Evolutionary conservation across 2,888 invertebrate species (phyloP).

Genomic region (Dromius quadrimaculatus): DNA sequence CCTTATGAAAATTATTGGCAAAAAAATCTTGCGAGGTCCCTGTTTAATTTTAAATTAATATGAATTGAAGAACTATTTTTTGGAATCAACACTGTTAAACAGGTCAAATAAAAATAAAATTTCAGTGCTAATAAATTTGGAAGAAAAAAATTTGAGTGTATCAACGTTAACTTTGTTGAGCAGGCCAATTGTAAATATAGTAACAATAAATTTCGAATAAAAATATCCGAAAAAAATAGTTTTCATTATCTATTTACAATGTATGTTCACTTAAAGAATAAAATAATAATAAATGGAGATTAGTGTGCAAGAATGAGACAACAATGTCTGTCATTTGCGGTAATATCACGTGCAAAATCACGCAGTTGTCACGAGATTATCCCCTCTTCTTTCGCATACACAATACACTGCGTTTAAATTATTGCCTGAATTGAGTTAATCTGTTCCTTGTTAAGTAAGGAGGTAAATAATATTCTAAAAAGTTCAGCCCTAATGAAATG

Average conservation of each 20-base stretch:
- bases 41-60: no score
- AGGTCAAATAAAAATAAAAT: no score
- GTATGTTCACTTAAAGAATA: not conserved
- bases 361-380: not conserved
- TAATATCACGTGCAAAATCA: constrained; percentile 24
- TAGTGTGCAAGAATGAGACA: constrained; percentile 10
- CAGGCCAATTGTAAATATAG: constrained; percentile 1
- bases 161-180: no score
- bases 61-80: no score
- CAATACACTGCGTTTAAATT: constrained; percentile 1
- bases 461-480: no score
- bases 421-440: constrained; percentile 27
- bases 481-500: no score
- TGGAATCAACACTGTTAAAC: no score
- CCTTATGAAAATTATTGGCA: no score
- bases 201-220: constrained; percentile 4
- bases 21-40: no score
- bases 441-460: no score
- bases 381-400: constrained; percentile 2
- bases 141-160: no score
- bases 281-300: not conserved
- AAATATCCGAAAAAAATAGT: not conserved
- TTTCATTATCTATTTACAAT: not conserved
- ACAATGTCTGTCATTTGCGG: not conserved
- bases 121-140: no score